These are phyloP conservation scores for Cossypha polioptera DNA, from an alignment of 2,797 vertebrate species.

Conservation along the genomic window DNA sequence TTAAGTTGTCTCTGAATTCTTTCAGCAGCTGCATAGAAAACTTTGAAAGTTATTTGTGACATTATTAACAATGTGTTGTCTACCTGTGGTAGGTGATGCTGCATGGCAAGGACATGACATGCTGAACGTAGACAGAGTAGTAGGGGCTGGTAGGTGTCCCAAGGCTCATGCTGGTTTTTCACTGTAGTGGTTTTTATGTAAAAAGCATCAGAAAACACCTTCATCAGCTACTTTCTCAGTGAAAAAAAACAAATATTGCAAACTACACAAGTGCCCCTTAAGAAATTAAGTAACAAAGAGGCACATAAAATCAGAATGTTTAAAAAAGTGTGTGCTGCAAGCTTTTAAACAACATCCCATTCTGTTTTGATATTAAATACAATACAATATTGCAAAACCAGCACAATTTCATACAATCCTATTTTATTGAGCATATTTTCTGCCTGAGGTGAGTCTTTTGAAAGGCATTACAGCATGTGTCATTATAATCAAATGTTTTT, in stretches of 20 bases:
- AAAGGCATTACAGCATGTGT: neutral
- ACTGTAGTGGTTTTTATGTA: neutral
- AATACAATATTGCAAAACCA: neutral
- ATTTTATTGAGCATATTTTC: neutral
- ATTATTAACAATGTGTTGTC: neutral
- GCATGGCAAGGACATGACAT: neutral
- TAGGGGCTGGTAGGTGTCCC: neutral
- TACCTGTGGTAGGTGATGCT: neutral
- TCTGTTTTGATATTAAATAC: neutral
- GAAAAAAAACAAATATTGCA: neutral
- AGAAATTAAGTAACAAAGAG: neutral
- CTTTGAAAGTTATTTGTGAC: constrained; percentile 2
- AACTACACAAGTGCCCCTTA: neutral
- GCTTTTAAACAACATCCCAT: neutral
- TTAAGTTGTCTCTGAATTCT: constrained; percentile 33
- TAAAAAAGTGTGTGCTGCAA: neutral
- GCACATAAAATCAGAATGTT: neutral
- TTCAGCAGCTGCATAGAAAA: neutral
- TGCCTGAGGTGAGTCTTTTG: neutral
- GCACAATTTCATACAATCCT: neutral
- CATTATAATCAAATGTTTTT: neutral
- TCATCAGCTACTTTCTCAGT: neutral
- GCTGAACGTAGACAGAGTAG: neutral
- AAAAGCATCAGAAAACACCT: neutral
- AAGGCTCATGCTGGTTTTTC: neutral